Evolutionary conservation across 2,797 vertebrate genomes (phyloP), one percentile per base, ranked within the genome.

Genomic region (Sebastes steindachneri): DNA sequence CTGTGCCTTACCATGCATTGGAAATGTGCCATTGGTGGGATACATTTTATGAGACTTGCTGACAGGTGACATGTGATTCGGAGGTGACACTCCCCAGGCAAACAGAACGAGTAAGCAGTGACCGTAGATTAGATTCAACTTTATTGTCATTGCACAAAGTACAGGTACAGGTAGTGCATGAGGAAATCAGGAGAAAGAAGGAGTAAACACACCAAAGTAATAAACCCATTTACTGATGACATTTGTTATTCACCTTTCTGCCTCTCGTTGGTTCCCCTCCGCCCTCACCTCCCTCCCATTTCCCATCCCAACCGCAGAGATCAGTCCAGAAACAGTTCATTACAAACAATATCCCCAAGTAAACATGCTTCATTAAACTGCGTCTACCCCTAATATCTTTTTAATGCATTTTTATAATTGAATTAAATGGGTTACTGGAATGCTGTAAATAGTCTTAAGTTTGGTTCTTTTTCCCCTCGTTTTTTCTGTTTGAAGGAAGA

Each of bases 401-500:
- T 96, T 96, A 96, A 96, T 96, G 96, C 92, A 96, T 96, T 96
- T 96, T 95, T 96, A 93, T 96, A 96, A 96, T 96, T 96, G 92
- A 96, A 96, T 96, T 95, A 96, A 95, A 96, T 96, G 95, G 93
- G 94, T 95, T 96, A 94, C 92, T 90, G 89, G 80, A 92, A 93
- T 93, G 91, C 94, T 93, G 92, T 93, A 94, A 95, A 95, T 93
- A 94, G 94, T 93, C 93, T 81, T 80, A 94, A 93, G 73, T 88
- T 86, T 41, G 31, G 75, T 70, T 67, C 79, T 72, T 64, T 87
- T 45, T 45, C n/a, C 60, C 33, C 4, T 85, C 70, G 67, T 76
- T 54, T 78, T 88, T 86, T 33, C 0, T 23, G 21, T 85, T 79
- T 88, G 73, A 84, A 88, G 80, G 80, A 83, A 84, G 72, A 75